phyloP scores from a whole-genome alignment of 2,888 invertebrate species.

The Steinernema hermaphroditum region DNA sequence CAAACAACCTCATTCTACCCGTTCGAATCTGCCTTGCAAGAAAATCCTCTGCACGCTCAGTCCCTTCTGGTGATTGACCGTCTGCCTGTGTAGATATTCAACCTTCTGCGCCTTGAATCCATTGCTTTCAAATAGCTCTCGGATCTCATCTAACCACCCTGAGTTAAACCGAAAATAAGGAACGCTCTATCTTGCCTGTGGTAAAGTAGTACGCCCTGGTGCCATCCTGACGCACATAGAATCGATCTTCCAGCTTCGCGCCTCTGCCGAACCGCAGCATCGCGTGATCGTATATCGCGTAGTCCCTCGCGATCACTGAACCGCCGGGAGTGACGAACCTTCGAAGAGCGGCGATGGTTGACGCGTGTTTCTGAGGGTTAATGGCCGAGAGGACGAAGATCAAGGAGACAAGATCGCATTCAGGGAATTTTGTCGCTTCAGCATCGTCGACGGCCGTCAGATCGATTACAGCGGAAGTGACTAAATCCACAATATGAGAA shows the following conservation, averaged over 20 bases:
- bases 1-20: slow-evolving; percentile 31
- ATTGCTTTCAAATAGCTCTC: slow-evolving; percentile 73
- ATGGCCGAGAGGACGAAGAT: slow-evolving; percentile 94
- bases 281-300: slow-evolving; percentile 90
- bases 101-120: slow-evolving; percentile 77
- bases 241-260: slow-evolving; percentile 82
- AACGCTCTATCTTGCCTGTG: slow-evolving; percentile 61
- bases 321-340: slow-evolving; percentile 74
- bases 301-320: slow-evolving; percentile 84
- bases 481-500: background rate
- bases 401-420: slow-evolving; percentile 82
- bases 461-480: slow-evolving; percentile 66
- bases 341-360: slow-evolving; percentile 73
- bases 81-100: slow-evolving; percentile 82
- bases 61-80: slow-evolving; percentile 87
- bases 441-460: slow-evolving; percentile 42
- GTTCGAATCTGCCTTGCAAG: slow-evolving; percentile 81
- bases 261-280: slow-evolving; percentile 90
- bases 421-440: slow-evolving; percentile 67
- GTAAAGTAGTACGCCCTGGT: slow-evolving; percentile 76
- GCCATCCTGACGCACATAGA: slow-evolving; percentile 94
- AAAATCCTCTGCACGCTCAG: slow-evolving; percentile 88
- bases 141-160: slow-evolving; percentile 73
- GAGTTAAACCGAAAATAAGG: background rate
- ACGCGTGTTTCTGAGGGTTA: slow-evolving; percentile 80